A percentile compares a stretch with the other conserved stretches of the same genome.
Evolutionary conservation across 2,888 invertebrate species (phyloP).

Genomic region (Catonia carolina): DNA sequence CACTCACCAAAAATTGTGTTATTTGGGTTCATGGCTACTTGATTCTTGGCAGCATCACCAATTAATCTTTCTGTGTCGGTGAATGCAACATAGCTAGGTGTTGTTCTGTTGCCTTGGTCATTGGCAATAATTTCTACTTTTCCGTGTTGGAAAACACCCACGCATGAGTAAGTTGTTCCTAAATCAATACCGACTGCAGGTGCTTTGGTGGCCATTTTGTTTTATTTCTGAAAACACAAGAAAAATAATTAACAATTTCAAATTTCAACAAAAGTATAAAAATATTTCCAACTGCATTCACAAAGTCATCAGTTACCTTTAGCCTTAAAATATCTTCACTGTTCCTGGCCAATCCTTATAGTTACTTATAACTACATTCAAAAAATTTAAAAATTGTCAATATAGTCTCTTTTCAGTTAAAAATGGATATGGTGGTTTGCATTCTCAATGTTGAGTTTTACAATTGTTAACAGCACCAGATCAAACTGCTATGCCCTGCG

Average conservation of each 20-base stretch:
- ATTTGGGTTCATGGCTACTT: conserved; percentile 73
- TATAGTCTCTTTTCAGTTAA: too few species aligned
- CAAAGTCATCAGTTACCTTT: too few species aligned
- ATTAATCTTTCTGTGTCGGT: conserved; percentile 64
- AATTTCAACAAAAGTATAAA: neutral
- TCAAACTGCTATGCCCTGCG: too few species aligned
- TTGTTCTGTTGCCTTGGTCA: conserved; percentile 84
- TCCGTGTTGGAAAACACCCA: conserved; percentile 87
- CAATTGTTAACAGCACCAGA: too few species aligned
- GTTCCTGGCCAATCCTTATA: too few species aligned
- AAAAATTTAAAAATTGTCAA: too few species aligned
- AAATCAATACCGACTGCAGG: conserved; percentile 76
- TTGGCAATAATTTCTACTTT: conserved; percentile 88
- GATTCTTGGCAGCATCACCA: conserved; percentile 54
- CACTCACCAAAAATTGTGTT: conserved; percentile 76
- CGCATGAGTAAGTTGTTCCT: conserved; percentile 87
- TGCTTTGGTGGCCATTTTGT: conserved; percentile 52
- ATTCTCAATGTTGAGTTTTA: too few species aligned
- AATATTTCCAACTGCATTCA: too few species aligned
- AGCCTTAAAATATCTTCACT: too few species aligned
- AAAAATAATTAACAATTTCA: conserved; percentile 40
- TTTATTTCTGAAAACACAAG: too few species aligned
- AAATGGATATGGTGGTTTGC: too few species aligned
- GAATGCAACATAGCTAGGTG: conserved; percentile 78
- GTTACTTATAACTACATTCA: too few species aligned